Evolutionary conservation across 2,113 vertebrate genomes (phyloP).

Genomic region (Machaerirhynchus nigripectus): DNA sequence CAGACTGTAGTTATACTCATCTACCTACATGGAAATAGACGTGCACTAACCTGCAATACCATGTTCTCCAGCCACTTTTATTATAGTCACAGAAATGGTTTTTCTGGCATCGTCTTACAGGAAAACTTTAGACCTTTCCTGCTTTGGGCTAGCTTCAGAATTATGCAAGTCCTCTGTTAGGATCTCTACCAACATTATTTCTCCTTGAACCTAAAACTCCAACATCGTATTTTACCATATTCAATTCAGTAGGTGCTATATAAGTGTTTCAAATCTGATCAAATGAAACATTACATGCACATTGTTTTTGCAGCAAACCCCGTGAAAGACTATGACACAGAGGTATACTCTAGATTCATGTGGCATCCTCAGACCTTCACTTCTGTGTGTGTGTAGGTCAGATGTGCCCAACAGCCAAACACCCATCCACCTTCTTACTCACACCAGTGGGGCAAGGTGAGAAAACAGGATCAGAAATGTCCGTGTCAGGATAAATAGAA

Average conservation of each 20-base stretch:
- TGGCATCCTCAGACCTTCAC: background rate
- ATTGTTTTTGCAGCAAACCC: background rate
- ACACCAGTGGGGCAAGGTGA: rapidly evolving
- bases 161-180: background rate
- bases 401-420: background rate
- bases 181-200: background rate
- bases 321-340: background rate
- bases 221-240: background rate
- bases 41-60: background rate
- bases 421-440: background rate
- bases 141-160: background rate
- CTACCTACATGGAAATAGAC: background rate
- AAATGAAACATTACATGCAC: background rate
- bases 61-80: background rate
- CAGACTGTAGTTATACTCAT: background rate
- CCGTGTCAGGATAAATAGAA: background rate
- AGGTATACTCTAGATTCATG: background rate
- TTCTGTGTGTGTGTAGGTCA: background rate
- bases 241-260: background rate
- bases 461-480: background rate
- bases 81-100: background rate
- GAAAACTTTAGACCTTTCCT: background rate
- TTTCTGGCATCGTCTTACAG: background rate
- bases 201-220: background rate
- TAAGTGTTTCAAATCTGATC: background rate